phyloP scores from a whole-genome alignment of 2,888 invertebrate genomes.

The Drosophila differens region DNA sequence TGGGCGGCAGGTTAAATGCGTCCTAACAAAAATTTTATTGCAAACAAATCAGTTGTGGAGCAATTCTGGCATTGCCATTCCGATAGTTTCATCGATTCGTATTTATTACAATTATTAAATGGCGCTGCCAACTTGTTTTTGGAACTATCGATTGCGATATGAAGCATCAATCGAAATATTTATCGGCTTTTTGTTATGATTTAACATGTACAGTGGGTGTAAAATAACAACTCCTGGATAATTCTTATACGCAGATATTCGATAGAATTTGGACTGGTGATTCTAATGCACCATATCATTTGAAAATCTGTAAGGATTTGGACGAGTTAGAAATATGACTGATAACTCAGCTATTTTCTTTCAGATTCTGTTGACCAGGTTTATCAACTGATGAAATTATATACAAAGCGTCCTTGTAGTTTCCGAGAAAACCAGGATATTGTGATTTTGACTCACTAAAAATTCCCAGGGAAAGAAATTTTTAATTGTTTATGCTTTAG shows the following conservation, averaged over 20 bases:
- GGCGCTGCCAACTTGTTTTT: constrained; percentile 33
- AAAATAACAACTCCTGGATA: neutral
- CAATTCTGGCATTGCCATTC: constrained; percentile 46
- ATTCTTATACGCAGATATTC: neutral
- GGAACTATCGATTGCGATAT: neutral
- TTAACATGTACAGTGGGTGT: neutral
- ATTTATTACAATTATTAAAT: neutral
- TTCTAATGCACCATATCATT: neutral
- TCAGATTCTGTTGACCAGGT: neutral
- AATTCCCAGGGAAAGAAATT: too few relatives aligned
- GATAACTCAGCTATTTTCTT: neutral
- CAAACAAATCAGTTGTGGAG: constrained; percentile 63
- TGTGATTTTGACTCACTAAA: neutral
- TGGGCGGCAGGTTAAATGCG: constrained; percentile 56
- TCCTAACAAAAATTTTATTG: constrained; percentile 49
- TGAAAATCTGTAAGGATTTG: neutral
- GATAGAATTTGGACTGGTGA: neutral
- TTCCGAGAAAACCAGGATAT: neutral
- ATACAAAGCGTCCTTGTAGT: neutral
- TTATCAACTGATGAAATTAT: neutral
- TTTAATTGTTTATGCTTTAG: too few relatives aligned
- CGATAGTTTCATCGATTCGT: constrained; percentile 47
- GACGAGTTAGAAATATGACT: neutral
- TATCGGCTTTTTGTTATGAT: neutral
- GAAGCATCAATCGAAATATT: neutral